A percentile compares a stretch with the other conserved stretches of the same genome.
phyloP scores from a whole-genome alignment of 2,888 invertebrate genomes.

The Drosophila testacea region DNA sequence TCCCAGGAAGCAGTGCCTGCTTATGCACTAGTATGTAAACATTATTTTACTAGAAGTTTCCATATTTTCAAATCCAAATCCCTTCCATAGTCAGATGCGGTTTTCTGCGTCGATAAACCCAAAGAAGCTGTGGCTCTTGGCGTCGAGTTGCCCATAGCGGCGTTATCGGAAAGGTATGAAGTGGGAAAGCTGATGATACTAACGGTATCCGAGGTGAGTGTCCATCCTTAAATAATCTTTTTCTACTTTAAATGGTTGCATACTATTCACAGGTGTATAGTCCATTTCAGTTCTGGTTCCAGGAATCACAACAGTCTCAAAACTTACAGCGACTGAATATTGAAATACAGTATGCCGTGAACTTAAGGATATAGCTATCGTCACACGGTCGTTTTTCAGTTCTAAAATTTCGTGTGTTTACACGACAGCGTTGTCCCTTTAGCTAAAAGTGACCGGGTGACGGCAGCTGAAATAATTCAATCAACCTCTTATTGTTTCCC shows the following conservation, averaged over 20 bases:
- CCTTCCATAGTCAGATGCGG: background rate
- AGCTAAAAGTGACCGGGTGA: too few relatives aligned
- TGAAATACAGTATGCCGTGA: background rate
- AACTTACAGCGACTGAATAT: background rate
- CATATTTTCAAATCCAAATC: too few relatives aligned
- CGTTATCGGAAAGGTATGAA: background rate
- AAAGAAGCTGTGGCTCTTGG: background rate
- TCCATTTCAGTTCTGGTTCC: constrained; percentile 14
- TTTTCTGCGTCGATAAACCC: constrained; percentile 6
- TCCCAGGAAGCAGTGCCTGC: background rate
- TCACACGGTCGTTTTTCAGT: too few relatives aligned
- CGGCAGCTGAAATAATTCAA: background rate
- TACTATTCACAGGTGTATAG: constrained; percentile 5
- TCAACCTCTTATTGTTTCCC: background rate
- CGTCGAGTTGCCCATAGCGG: background rate
- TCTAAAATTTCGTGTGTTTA: too few relatives aligned
- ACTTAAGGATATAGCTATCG: background rate
- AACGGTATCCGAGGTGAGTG: background rate
- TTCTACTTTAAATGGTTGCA: background rate
- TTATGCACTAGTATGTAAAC: constrained; percentile 4
- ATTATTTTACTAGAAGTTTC: too few relatives aligned
- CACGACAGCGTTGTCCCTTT: too few relatives aligned
- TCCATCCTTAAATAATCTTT: too few relatives aligned
- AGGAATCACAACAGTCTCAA: background rate
- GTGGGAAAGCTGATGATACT: background rate